Evolutionary conservation across 2,888 invertebrate species (phyloP).

Genomic region (Drosophila pseudotakahashii): DNA sequence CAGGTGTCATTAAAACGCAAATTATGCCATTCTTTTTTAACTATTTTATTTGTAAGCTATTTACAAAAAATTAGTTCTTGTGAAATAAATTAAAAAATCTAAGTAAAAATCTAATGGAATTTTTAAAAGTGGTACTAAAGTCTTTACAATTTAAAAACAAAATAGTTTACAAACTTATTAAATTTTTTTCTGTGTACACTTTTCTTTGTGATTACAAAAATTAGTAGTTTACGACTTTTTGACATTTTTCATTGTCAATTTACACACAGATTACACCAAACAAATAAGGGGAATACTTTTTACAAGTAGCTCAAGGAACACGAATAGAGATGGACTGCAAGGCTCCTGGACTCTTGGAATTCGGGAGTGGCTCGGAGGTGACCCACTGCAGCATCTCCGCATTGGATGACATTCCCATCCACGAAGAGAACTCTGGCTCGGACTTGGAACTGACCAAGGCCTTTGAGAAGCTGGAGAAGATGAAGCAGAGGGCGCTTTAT

Average conservation of each 20-base stretch:
- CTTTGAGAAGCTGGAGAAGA: slow-evolving; percentile 32
- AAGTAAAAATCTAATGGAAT: too few relatives aligned
- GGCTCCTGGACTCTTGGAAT: slow-evolving; percentile 2
- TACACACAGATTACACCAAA: background rate
- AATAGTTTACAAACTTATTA: too few relatives aligned
- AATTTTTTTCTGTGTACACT: too few relatives aligned
- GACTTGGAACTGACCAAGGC: slow-evolving; percentile 4
- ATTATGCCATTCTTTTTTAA: too few relatives aligned
- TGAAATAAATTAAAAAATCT: too few relatives aligned
- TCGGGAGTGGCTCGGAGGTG: background rate
- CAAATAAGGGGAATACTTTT: too few relatives aligned
- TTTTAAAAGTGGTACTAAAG: too few relatives aligned
- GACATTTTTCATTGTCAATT: background rate
- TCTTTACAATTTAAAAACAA: too few relatives aligned
- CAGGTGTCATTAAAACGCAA: background rate
- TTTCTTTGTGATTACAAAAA: too few relatives aligned
- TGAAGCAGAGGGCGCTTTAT: slow-evolving; percentile 38
- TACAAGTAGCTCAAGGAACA: background rate
- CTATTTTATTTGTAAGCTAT: too few relatives aligned
- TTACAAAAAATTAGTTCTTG: too few relatives aligned
- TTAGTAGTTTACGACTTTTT: background rate
- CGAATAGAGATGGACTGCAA: slow-evolving; percentile 3
- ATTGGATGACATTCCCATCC: too few relatives aligned
- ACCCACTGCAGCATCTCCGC: background rate
- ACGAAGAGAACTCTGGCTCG: background rate